Conservation (phyloP, 2,113 vertebrate species). For the Urocynchramus pylzowi region DNA sequence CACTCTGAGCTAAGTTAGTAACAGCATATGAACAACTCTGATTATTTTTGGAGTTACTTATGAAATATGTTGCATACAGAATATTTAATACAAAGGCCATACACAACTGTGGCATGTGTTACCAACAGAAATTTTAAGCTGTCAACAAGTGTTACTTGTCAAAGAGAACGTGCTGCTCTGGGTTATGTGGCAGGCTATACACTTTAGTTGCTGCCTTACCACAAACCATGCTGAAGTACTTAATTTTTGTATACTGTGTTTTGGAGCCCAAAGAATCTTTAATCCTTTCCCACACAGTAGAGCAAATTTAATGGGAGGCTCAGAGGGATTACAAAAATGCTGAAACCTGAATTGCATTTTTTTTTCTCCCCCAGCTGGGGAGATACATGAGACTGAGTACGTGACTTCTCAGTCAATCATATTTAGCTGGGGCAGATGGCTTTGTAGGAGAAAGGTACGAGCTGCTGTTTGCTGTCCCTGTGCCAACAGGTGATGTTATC, state of each 20-base stretch:
- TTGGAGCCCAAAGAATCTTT: conserved; percentile 48
- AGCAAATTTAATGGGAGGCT: conserved; percentile 57
- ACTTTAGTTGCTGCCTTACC: conserved; percentile 24
- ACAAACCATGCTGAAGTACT: conserved; percentile 26
- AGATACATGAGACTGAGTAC: conserved; percentile 31
- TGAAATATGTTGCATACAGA: not conserved
- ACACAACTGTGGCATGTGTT: not conserved
- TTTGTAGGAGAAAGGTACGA: not conserved
- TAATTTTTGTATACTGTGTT: conserved; percentile 25
- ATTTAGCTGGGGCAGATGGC: not conserved
- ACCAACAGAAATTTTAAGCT: not conserved
- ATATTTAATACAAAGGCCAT: not conserved
- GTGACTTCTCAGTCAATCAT: conserved; percentile 36
- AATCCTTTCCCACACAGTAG: conserved; percentile 51
- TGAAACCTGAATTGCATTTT: conserved; percentile 56
- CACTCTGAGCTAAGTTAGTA: not conserved
- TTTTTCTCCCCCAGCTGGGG: conserved; percentile 14
- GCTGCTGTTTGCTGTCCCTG: not conserved
- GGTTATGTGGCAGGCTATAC: not conserved
- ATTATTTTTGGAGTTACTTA: not conserved
- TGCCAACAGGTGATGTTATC: not conserved
- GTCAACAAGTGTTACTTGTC: conserved; percentile 1
- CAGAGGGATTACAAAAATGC: conserved; percentile 56
- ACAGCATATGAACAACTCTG: not conserved
- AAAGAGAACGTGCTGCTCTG: not conserved